These are phyloP conservation scores for Phylloscopus collybita DNA, from an alignment of 2,797 vertebrate genomes.

Conservation along the genomic window DNA sequence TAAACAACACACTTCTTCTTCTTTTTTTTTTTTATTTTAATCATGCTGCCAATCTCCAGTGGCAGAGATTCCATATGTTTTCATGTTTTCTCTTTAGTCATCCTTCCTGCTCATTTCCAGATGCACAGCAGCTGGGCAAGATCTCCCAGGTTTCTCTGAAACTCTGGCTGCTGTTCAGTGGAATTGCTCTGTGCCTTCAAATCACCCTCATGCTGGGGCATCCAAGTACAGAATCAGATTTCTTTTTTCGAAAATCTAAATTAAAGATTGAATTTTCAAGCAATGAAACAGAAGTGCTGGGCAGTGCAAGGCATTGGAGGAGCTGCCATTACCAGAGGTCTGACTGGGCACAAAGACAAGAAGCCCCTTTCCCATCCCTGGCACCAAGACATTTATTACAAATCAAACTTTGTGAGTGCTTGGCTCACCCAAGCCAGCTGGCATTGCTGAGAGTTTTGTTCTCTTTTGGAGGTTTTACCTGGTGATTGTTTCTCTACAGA, in stretches of 20 bases:
- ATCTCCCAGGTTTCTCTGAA: background rate
- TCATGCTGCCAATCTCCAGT: background rate
- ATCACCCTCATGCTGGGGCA: background rate
- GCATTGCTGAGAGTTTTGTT: background rate
- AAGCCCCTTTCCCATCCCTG: background rate
- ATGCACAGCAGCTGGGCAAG: background rate
- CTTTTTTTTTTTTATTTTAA: background rate
- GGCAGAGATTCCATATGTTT: background rate
- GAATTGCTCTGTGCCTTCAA: background rate
- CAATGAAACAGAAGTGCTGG: background rate
- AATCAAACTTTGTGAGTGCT: background rate
- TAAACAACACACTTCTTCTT: background rate
- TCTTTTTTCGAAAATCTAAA: background rate
- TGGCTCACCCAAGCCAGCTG: background rate
- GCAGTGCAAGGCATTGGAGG: background rate
- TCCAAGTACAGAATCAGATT: background rate
- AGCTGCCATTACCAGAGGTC: background rate
- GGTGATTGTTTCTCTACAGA: background rate
- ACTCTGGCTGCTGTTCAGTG: background rate
- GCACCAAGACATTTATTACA: background rate
- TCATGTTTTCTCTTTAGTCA: background rate
- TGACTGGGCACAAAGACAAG: background rate
- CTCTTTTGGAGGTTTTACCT: background rate
- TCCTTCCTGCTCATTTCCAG: background rate
- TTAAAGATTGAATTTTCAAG: background rate